These are phyloP conservation scores for Steatornis caripensis DNA, from an alignment of 2,113 vertebrate genomes.

Conservation along the genomic window DNA sequence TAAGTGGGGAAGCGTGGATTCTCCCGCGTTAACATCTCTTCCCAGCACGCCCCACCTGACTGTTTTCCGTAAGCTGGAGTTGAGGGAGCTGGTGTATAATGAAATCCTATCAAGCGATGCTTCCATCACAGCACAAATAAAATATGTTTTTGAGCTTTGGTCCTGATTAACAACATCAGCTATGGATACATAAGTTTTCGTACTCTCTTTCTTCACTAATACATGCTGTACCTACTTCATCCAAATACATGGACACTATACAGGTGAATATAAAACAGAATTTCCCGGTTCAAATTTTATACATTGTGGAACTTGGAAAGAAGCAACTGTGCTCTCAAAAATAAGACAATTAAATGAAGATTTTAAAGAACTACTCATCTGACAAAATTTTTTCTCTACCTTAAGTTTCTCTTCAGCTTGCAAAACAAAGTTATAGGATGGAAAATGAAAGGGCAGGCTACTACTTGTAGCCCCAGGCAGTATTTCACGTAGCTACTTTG, in stretches of 20 bases:
- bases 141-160: not conserved
- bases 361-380: not conserved
- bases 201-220: not conserved
- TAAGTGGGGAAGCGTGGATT: not conserved
- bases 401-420: not conserved
- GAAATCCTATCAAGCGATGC: not conserved
- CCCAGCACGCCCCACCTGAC: not conserved
- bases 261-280: not conserved
- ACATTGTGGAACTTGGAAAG: not conserved
- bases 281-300: not conserved
- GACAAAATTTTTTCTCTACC: not conserved
- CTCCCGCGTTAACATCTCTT: not conserved
- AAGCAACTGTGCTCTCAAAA: not conserved
- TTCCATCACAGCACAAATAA: not conserved
- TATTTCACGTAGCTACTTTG: not conserved
- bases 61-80: not conserved
- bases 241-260: not conserved
- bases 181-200: accelerated
- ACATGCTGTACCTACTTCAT: not conserved
- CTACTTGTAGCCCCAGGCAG: not conserved
- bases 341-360: not conserved
- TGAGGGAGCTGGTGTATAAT: not conserved
- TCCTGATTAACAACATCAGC: not conserved
- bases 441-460: not conserved
- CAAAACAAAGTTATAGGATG: not conserved